phyloP scores from a whole-genome alignment of 2,888 invertebrate genomes.

The Heliconius cydno region DNA sequence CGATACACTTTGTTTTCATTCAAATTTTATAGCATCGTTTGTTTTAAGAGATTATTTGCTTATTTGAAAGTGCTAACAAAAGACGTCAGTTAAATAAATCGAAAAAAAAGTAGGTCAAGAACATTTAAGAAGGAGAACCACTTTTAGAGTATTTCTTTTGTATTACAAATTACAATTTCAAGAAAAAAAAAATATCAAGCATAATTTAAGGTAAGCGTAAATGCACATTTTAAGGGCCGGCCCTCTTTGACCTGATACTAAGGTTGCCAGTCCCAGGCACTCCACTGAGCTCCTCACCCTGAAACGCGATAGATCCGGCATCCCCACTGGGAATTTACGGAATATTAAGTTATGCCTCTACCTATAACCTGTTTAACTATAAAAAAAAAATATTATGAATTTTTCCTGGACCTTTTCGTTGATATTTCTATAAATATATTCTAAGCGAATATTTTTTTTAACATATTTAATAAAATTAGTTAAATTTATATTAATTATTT shows the following conservation, averaged over 20 bases:
- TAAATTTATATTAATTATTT: not conserved
- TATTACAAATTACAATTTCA: not conserved
- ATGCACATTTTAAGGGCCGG: too few species aligned
- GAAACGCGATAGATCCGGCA: too few species aligned
- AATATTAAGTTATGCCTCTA: too few species aligned
- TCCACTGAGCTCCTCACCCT: too few species aligned
- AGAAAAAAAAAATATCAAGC: too few species aligned
- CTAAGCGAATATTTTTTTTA: not conserved
- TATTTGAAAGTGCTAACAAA: constrained; percentile 37
- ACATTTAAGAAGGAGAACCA: not conserved
- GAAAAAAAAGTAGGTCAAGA: constrained; percentile 18
- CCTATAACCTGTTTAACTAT: too few species aligned
- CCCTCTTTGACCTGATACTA: too few species aligned
- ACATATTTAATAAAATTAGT: not conserved
- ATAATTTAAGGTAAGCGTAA: too few species aligned
- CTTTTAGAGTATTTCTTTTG: not conserved
- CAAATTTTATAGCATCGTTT: constrained; percentile 47
- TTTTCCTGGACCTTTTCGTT: too few species aligned
- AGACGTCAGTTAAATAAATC: constrained; percentile 30
- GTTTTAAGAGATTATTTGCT: constrained; percentile 41
- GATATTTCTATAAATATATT: not conserved
- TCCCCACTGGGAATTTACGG: too few species aligned
- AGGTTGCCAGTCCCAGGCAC: too few species aligned
- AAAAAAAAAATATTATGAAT: too few species aligned
- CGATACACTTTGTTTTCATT: constrained; percentile 48